A percentile compares a stretch with the other conserved stretches of the same genome.
phyloP scores from a whole-genome alignment of 2,888 invertebrate genomes.

The Seira ritae region DNA sequence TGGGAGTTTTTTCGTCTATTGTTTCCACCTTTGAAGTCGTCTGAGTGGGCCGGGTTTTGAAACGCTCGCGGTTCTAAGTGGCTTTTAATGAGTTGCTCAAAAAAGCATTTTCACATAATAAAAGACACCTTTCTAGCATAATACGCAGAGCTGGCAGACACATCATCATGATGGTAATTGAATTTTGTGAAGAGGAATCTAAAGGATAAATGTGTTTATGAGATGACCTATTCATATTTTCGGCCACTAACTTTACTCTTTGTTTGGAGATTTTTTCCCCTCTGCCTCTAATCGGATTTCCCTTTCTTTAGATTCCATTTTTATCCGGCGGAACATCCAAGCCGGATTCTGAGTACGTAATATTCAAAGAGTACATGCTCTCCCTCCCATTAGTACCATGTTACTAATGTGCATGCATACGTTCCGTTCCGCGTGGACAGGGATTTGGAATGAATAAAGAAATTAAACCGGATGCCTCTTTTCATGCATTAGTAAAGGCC shows the following conservation, averaged over 20 bases:
- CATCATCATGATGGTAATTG: background rate
- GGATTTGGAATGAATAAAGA: constrained; percentile 23
- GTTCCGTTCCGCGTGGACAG: background rate
- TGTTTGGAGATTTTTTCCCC: background rate
- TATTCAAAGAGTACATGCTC: too few relatives aligned
- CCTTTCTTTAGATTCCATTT: background rate
- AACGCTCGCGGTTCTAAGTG: too few relatives aligned
- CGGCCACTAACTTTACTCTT: background rate
- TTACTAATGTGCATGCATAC: too few relatives aligned
- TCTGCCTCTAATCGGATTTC: background rate
- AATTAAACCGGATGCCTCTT: constrained; percentile 50
- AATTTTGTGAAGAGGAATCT: background rate
- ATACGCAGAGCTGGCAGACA: too few relatives aligned
- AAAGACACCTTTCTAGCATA: too few relatives aligned
- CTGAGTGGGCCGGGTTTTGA: too few relatives aligned
- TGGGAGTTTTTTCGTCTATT: too few relatives aligned
- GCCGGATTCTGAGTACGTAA: too few relatives aligned
- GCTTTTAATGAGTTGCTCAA: too few relatives aligned
- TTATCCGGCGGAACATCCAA: background rate
- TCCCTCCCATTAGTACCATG: too few relatives aligned
- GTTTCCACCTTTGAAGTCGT: too few relatives aligned
- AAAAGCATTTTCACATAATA: too few relatives aligned
- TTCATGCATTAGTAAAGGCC: constrained; percentile 26
- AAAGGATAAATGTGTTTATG: background rate
- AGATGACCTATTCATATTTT: constrained; percentile 6